These are phyloP conservation scores for Poeciliopsis paucimaculata DNA, from an alignment of 2,797 vertebrate genomes.

Conservation along the genomic window DNA sequence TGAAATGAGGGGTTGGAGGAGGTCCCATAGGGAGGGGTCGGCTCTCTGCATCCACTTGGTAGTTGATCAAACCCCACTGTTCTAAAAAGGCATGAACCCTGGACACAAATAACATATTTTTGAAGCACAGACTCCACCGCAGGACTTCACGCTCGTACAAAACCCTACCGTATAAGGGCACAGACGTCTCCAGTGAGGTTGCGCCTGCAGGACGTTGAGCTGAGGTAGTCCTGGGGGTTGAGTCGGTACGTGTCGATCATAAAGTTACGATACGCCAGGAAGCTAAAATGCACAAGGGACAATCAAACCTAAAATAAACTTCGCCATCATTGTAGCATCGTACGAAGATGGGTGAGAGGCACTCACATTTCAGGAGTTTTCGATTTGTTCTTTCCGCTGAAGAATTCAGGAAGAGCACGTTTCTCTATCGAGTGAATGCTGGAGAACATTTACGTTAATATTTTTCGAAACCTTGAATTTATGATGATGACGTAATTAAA, in stretches of 20 bases:
- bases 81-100: conserved; percentile 96
- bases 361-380: conserved; percentile 98
- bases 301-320: not conserved
- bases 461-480: not conserved
- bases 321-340: not conserved
- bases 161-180: conserved; percentile 89
- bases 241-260: conserved; percentile 97
- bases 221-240: conserved; percentile 96
- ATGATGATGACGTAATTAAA: not conserved
- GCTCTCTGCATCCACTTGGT: conserved; percentile 97
- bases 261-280: conserved; percentile 96
- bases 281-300: conserved; percentile 76
- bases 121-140: not conserved
- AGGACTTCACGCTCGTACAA: not conserved
- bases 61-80: conserved; percentile 98
- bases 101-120: conserved; percentile 22
- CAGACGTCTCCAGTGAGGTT: conserved; percentile 96
- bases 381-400: conserved; percentile 97
- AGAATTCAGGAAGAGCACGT: conserved; percentile 94
- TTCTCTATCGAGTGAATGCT: conserved; percentile 96
- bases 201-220: conserved; percentile 92
- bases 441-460: not conserved
- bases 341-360: not conserved
- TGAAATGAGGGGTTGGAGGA: conserved; percentile 95
- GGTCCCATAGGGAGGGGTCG: conserved; percentile 96